Percentiles rank a stretch among this genome's conserved stretches.
phyloP scores from a whole-genome alignment of 2,888 invertebrate genomes.

The Sycophila texana region DNA sequence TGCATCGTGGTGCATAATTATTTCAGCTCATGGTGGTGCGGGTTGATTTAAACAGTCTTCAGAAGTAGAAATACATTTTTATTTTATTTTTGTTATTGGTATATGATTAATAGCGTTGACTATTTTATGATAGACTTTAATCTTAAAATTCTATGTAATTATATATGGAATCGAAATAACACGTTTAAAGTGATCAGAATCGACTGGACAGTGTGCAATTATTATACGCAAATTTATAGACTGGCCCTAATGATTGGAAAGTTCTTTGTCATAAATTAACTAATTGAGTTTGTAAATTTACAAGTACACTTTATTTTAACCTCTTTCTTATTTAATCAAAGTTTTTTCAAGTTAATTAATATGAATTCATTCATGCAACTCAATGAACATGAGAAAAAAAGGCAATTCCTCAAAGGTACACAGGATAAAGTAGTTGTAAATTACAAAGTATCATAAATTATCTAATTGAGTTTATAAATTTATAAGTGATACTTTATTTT shows the following conservation, averaged over 20 bases:
- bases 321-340: background rate
- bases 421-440: too few species aligned
- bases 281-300: constrained; percentile 4
- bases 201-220: background rate
- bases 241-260: background rate
- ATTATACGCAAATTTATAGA: constrained; percentile 15
- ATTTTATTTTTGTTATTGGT: background rate
- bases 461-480: too few species aligned
- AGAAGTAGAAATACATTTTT: background rate
- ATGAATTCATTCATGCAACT: background rate
- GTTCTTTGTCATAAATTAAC: background rate
- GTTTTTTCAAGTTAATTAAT: background rate
- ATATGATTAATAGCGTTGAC: background rate
- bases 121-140: background rate
- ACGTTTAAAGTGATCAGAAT: background rate
- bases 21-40: background rate
- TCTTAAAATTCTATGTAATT: constrained; percentile 4
- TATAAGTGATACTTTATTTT: too few species aligned
- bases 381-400: background rate
- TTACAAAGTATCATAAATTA: too few species aligned
- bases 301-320: background rate
- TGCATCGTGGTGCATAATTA: background rate
- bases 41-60: background rate
- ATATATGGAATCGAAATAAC: background rate
- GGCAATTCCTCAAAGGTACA: background rate